Base-by-base conservation (phyloP, 92 coral and sea anemone genomes). In the Porites rus region DNA sequence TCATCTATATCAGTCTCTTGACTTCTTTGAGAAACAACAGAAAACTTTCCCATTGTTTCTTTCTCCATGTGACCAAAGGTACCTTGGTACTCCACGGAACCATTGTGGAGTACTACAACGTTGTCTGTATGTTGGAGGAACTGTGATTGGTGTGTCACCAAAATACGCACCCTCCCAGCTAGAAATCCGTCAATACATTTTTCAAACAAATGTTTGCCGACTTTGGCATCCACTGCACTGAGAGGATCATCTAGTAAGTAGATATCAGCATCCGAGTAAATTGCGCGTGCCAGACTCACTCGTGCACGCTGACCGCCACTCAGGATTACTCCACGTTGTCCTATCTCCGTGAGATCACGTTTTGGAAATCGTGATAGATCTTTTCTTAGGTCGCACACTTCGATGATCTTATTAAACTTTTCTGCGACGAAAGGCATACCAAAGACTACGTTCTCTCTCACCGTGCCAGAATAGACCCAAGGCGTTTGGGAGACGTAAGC, bases 401-500 rank as follows among this genome's bases (percentile, higher is more conserved):
- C 59, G 21, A 96, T 80, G 19, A 93, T 95, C 58, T 87, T 78
- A 1, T 79, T 77, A 68, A 93, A 96, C 74, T 82, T 89, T 51
- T 87, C 65, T 20, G 81, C 92, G 19, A 76, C 86, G 60, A 83
- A 90, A 19, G 72, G 77, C 69, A 84, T 93, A 18, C 98, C 98
- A 83, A 96, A 96, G 68, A 96, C 77, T 58, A 96, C 91, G 88
- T 96, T 96, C 63, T 96, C 96, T 81, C 86, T 89, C 62, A 96
- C 95, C 21, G 95, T 94, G n/a, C 99, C 99, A 81, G 98, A 94
- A 91, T 92, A 96, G 38, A 94, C 90, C 99, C 99, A 96, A 14
- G 99, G 88, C 67, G 83, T 91, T 67, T 96, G 99, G 20, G 99
- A 96, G 53, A 94, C 96, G 68, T 89, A 94, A 2, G 93, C 98